phyloP scores from a whole-genome alignment of 2,113 vertebrate species.

The Pseudois nayaur region DNA sequence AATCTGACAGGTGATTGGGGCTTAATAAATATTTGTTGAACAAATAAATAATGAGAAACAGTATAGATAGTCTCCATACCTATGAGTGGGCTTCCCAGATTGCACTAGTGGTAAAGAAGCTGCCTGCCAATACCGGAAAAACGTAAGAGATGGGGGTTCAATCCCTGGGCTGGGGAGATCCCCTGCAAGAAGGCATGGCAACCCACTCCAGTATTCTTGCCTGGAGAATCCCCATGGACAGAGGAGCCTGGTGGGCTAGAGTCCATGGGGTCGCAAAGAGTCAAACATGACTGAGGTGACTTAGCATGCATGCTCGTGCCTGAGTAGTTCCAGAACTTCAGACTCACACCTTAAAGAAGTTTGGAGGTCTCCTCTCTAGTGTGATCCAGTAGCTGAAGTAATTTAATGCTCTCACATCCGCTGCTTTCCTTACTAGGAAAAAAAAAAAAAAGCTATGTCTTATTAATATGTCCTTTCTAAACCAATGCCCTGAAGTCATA shows the following conservation, averaged over 20 bases:
- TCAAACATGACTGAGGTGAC: background rate
- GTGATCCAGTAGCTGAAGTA: background rate
- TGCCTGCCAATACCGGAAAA: background rate
- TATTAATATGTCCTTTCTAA: background rate
- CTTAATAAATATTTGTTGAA: background rate
- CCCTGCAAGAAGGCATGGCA: background rate
- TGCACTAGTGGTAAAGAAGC: background rate
- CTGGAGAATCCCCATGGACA: background rate
- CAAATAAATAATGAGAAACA: background rate
- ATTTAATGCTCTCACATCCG: background rate
- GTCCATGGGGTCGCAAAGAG: background rate
- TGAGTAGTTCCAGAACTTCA: background rate
- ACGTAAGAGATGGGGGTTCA: background rate
- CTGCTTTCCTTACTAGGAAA: background rate
- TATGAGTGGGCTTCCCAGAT: background rate
- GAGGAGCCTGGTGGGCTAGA: background rate
- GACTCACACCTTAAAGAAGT: background rate
- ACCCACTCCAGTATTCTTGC: background rate
- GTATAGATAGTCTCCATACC: background rate
- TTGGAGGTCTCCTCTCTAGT: background rate
- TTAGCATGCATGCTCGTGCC: background rate
- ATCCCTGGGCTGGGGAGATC: background rate
- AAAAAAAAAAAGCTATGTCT: background rate
- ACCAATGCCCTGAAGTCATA: background rate
- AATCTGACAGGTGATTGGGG: background rate